Base-by-base conservation (phyloP, 2,888 invertebrate species). In the Microchrysa polita region DNA sequence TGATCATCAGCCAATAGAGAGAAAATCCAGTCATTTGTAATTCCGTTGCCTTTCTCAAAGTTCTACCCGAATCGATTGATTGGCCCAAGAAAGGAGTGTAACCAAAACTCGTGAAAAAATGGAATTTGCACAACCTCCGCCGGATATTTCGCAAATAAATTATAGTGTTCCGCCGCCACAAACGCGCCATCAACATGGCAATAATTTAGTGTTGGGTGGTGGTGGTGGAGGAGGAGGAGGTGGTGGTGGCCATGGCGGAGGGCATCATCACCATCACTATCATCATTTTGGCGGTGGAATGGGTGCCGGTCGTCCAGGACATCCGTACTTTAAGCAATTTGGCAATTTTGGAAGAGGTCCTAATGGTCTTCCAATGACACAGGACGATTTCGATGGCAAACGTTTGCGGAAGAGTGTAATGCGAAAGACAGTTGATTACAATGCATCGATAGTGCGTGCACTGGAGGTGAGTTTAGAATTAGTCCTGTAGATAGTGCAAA, bases 341-440 rank as follows among this genome's bases (percentile, higher is more conserved):
- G 81, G 81, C 1, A 82, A 82, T 22, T 85, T 85, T 72, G 83
- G 82, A 55, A 80, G 85, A 14, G 88, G 88, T 0, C 87, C 87
- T 44, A 81, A 87, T 72, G 85, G 84, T 22, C 83, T 85, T 22
- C 87, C 87, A 74, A 91, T 91, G 91, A 90, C 91, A 60, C 90
- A 93, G 81, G 93, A 93, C 81, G 96, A 96, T 85, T 97, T 96
- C 83, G 97, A 98, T 88, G 98, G 97, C 75, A 97, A 98, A 87
- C 90, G 97, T 77, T 88, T 97, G 80, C 88, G 98, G 81, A 98
- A 98, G 87, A 96, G 97, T 79, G 95, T 97, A 77, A 96, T 97
- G 91, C 89, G 98, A 79, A 97, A 97, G 87, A 98, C 98, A 42
- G 97, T 98, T 72, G 98, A 98, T 87, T 98, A 98, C 85, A 98